These are phyloP conservation scores for Carassius carassius DNA, from an alignment of 2,113 vertebrate species.

Conservation along the genomic window DNA sequence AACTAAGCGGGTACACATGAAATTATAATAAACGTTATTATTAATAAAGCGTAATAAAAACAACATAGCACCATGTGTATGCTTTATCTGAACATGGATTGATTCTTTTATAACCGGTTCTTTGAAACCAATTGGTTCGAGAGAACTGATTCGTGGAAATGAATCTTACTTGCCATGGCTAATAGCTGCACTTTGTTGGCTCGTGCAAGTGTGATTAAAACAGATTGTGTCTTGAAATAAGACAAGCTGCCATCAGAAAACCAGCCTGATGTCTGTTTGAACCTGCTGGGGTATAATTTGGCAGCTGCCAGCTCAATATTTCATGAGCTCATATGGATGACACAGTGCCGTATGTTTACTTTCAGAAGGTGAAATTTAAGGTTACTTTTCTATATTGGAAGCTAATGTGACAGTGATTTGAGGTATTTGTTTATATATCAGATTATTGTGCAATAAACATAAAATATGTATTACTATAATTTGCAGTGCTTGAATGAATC, in stretches of 20 bases:
- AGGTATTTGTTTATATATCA: background rate
- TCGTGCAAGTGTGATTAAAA: background rate
- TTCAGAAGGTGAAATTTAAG: background rate
- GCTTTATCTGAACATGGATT: background rate
- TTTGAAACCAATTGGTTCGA: background rate
- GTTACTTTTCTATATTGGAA: background rate
- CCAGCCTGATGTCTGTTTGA: slow-evolving; percentile 6
- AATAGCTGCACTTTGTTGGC: slow-evolving; percentile 1
- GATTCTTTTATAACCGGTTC: background rate
- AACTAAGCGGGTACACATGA: background rate
- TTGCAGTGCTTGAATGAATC: background rate
- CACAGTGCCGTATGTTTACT: background rate
- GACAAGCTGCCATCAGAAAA: background rate
- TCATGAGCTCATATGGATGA: slow-evolving; percentile 5
- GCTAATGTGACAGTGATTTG: background rate
- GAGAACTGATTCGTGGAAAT: background rate
- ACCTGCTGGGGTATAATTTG: background rate
- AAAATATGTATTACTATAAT: background rate
- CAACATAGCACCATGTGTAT: background rate
- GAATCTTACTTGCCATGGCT: background rate
- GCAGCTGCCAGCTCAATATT: slow-evolving; percentile 9
- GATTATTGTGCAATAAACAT: background rate
- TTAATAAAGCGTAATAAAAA: background rate
- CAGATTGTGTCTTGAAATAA: background rate
- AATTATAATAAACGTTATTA: background rate